Evolutionary conservation across 2,113 vertebrate genomes (phyloP), one percentile per base, ranked within the genome.

Genomic region (Rissa tridactyla): DNA sequence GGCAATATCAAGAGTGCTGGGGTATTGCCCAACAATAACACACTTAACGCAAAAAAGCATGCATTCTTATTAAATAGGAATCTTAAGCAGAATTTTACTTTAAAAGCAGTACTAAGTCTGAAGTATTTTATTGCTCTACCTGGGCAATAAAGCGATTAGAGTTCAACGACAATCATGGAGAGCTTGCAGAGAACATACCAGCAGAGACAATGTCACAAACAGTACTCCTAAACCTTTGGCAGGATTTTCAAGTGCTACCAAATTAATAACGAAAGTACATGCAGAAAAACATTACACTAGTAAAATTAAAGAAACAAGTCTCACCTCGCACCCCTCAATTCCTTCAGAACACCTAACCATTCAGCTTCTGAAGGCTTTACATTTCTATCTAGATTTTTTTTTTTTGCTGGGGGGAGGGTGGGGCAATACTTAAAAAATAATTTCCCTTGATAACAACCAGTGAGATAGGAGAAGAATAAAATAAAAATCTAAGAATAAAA

Each of bases 371-470:
- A 83, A 71, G 17, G 34, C 71, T 68, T 47, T 9, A 29, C 6
- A 65, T 13, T 15, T 88, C 29, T 40, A 44, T 4, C 51, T 2
- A 14, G 11, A 4, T 3, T 40, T 25, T 54, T 47, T 15, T 44
- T 46, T 32, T 26, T 52, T n/a, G 9, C 21, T 23, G 13, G 34
- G 20, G 13, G 0, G 5, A 19, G 5, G 1, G 46, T 3, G 19
- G 18, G 4, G 27, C 42, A 15, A 36, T 12, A n/a, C 26, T 52
- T 40, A 23, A 40, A 5, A 2, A 3, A 18, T 18, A 19, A 38
- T 2, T 40, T 58, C 5, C 26, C 23, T 15, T 0, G 0, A 21
- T 13, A 65, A 65, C 7, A 42, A 46, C 7, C 0, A 0, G 17
- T 13, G 16, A 87, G 11, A n/a, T 3, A 86, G 15, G 13, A 62